Percentiles rank a stretch among this genome's conserved stretches.
These are phyloP conservation scores for Steinernema feltiae DNA, from an alignment of 1,140 invertebrate species.

Conservation along the genomic window DNA sequence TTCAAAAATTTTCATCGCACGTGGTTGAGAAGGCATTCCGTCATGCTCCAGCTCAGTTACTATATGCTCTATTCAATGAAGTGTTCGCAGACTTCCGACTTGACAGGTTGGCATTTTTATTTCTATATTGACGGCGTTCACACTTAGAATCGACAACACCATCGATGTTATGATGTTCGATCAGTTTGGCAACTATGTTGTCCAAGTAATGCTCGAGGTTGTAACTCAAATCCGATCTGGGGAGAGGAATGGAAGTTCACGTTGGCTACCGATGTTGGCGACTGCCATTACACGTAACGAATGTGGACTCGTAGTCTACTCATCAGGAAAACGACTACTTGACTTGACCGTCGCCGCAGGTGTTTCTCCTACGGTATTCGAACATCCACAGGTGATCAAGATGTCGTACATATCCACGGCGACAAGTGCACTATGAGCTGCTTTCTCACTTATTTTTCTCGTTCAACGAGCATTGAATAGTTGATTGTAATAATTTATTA, in stretches of 20 bases:
- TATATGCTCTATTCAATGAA: slow-evolving; percentile 41
- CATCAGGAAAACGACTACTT: neutral
- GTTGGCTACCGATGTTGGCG: neutral
- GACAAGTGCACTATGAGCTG: too few relatives aligned
- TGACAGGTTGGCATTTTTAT: slow-evolving; percentile 17
- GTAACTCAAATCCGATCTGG: neutral
- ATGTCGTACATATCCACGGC: neutral
- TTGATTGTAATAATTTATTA: too few relatives aligned
- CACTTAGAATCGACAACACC: slow-evolving; percentile 17
- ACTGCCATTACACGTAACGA: neutral
- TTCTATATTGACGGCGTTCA: slow-evolving; percentile 24
- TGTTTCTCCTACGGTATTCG: neutral
- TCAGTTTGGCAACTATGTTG: slow-evolving; percentile 49
- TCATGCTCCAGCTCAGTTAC: slow-evolving; percentile 20
- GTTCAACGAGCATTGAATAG: too few relatives aligned
- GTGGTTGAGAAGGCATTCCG: slow-evolving; percentile 47
- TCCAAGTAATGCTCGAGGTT: slow-evolving; percentile 37
- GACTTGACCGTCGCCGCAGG: neutral
- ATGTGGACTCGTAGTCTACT: neutral
- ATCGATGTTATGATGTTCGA: slow-evolving; percentile 49
- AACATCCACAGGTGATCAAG: neutral
- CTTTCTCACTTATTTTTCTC: too few relatives aligned
- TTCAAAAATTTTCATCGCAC: slow-evolving; percentile 49
- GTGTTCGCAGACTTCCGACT: slow-evolving; percentile 44
- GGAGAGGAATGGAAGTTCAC: neutral